Conservation (phyloP, 2,797 vertebrate species). For the Cryptoprocta ferox region DNA sequence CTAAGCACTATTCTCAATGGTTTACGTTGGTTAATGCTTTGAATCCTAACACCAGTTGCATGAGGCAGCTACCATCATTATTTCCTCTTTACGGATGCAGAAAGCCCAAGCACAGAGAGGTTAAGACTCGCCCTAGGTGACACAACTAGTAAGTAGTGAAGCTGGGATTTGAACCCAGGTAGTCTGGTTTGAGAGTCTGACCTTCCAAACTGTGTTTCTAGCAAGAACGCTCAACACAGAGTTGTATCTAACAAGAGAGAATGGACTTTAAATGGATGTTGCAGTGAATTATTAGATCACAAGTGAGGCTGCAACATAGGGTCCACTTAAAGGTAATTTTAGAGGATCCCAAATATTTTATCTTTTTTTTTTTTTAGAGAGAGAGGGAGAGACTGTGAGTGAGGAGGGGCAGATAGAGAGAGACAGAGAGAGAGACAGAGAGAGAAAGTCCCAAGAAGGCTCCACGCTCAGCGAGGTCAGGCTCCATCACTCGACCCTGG, state of each 20-base stretch:
- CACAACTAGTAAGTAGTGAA: background rate
- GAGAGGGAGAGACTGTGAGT: too few relatives aligned
- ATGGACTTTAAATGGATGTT: background rate
- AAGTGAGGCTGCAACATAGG: background rate
- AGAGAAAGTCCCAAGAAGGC: too few relatives aligned
- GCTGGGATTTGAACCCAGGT: background rate
- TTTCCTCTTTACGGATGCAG: background rate
- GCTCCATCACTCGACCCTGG: too few relatives aligned
- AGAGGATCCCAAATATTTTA: background rate
- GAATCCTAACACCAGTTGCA: background rate
- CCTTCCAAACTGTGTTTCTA: background rate
- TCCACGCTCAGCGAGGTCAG: too few relatives aligned
- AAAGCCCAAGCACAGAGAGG: background rate
- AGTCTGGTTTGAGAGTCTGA: background rate
- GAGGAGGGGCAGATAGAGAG: too few relatives aligned
- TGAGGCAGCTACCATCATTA: background rate
- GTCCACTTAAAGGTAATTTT: slow-evolving; percentile 8
- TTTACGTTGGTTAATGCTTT: background rate
- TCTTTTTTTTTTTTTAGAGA: background rate
- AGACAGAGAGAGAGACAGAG: too few relatives aligned
- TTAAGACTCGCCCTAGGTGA: background rate
- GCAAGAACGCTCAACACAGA: background rate
- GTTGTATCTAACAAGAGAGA: background rate
- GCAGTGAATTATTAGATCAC: background rate
- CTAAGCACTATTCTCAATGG: background rate